Evolutionary conservation across 1,140 invertebrate genomes (phyloP).

Genomic region (Pentalonia nigronervosa): DNA sequence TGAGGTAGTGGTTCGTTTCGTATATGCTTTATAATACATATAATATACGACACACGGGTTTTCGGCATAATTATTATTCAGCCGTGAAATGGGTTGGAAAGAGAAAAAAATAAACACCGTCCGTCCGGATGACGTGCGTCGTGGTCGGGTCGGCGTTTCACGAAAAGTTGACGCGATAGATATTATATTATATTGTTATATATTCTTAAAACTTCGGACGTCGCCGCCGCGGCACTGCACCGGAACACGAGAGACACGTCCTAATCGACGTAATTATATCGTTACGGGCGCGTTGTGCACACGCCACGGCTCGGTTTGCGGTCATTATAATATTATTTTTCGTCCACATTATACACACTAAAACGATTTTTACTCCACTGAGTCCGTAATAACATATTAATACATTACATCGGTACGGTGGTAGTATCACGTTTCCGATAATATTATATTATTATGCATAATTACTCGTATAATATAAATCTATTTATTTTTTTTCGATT

Average conservation of each 20-base stretch:
- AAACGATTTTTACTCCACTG: neutral
- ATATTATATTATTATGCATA: neutral
- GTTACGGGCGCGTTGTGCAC: neutral
- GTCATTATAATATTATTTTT: neutral
- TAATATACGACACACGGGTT: slow-evolving; percentile 17
- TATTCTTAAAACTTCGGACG: neutral
- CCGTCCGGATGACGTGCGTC: neutral
- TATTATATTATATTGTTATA: neutral
- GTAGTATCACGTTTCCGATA: neutral
- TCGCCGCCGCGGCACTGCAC: neutral
- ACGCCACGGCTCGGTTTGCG: neutral
- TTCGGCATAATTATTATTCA: slow-evolving; percentile 23
- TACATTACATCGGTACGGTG: neutral
- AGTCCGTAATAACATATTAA: neutral
- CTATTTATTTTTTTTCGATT: slow-evolving; percentile 1
- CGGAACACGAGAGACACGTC: neutral
- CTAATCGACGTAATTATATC: neutral
- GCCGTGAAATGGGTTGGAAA: slow-evolving; percentile 25
- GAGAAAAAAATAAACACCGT: neutral
- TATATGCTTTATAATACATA: slow-evolving; percentile 18
- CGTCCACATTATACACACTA: neutral
- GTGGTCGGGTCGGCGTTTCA: neutral
- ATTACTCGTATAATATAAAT: neutral
- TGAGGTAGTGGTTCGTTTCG: neutral
- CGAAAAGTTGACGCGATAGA: slow-evolving; percentile 7